Evolutionary conservation across 2,113 vertebrate species (phyloP), one percentile per base, ranked within the genome.

Genomic region (Arothron firmamentum): DNA sequence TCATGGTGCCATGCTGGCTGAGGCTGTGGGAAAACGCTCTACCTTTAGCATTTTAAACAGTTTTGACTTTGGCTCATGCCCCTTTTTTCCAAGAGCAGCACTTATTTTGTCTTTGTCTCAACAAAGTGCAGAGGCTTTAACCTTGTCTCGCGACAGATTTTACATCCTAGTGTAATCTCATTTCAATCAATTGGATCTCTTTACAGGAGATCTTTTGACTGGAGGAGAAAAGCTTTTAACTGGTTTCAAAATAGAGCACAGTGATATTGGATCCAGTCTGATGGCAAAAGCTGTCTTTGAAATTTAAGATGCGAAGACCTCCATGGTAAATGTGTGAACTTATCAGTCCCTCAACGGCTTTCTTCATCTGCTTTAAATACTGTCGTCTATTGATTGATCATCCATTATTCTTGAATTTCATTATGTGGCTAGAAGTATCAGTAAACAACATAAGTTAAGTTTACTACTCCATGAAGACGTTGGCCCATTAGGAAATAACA

Each of bases 141-240:
- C 78, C 82, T 85, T 85, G 78, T 56, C 64, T 69, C 21, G 48
- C 67, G 67, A 78, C 65, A 21, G 52, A 75, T 75, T 64, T 52
- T 65, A 43, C 78, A 64, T 58, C 68, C 21, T 77, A 80, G 76
- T 78, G 64, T 78, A 67, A 73, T 80, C 82, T 53, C 64, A 48
- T 88, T 84, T 84, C 81, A 83, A 87, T 87, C 85, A 87, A 87
- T 85, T 67, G 72, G 59, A 69, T 83, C 73, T 74, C 78, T 84
- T 86, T 78, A 81, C 50, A 55, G 63, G 68, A 67, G 70, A 72
- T 83, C 70, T 76, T 78, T 82, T 85, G 72, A 81, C 82, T 50
- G 48, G 49, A 31, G 28, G 28, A 31, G 60, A 67, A 67, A 67
- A 68, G 78, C 83, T 82, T 79, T 84, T 82, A 87, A 85, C 71